Conservation (phyloP, 2,797 vertebrate genomes). For the Pogoniulus pusillus region DNA sequence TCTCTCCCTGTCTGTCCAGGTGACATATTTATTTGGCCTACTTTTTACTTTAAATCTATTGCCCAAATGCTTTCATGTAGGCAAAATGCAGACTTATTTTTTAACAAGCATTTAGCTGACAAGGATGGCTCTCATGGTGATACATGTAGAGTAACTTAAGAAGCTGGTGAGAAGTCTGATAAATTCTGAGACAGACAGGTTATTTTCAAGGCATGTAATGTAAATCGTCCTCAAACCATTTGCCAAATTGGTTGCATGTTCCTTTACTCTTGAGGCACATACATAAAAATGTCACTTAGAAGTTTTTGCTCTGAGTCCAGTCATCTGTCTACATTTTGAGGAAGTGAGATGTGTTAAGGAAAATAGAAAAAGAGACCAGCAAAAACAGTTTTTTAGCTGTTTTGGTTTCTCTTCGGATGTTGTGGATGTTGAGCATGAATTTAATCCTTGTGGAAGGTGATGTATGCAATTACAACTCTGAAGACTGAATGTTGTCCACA, state of each 20-base stretch:
- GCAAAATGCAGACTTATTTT: neutral
- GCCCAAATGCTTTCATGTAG: neutral
- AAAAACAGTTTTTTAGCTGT: neutral
- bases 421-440: neutral
- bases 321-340: neutral
- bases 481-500: neutral
- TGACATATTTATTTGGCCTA: neutral
- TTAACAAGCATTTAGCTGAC: constrained; percentile 22
- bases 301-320: neutral
- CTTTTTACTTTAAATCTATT: neutral
- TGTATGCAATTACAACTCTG: neutral
- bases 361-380: neutral
- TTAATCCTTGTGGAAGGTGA: neutral
- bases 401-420: neutral
- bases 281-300: constrained; percentile 9
- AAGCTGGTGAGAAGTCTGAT: neutral
- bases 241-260: neutral
- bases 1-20: neutral
- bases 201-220: neutral
- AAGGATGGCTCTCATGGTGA: neutral
- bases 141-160: neutral
- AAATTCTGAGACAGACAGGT: neutral
- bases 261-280: neutral
- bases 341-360: neutral
- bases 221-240: neutral